A percentile compares a stretch with the other conserved stretches of the same genome.
Conservation (phyloP, 2,113 vertebrate genomes). For the Scalopus aquaticus region DNA sequence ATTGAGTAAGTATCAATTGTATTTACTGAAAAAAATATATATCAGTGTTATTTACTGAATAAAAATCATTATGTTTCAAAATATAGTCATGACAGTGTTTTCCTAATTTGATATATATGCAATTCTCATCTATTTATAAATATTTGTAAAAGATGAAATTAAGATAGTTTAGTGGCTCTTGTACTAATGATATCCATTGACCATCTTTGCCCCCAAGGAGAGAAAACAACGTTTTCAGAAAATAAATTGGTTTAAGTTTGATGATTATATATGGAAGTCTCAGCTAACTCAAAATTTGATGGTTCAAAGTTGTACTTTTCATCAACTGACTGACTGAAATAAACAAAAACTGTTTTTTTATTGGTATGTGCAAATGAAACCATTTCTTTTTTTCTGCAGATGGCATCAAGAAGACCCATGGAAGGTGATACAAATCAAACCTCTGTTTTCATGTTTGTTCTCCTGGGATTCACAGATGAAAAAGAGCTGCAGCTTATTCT, state of each 20-base stretch:
- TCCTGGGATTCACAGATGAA: slow-evolving; percentile 16
- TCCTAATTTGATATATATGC: background rate
- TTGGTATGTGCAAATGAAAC: background rate
- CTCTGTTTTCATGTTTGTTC: background rate
- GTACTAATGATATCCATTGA: background rate
- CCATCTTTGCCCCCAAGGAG: background rate
- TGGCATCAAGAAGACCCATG: background rate
- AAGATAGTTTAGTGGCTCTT: background rate
- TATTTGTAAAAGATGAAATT: background rate
- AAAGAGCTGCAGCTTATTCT: background rate
- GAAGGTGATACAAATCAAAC: background rate
- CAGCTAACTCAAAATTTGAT: background rate
- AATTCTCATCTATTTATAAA: background rate
- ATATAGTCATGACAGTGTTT: background rate
- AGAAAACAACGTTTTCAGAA: background rate
- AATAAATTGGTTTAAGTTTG: background rate
- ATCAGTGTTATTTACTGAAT: background rate
- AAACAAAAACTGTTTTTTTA: background rate
- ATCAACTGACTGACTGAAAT: background rate
- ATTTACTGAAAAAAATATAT: too few species aligned
- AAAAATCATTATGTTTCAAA: background rate
- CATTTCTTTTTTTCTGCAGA: background rate
- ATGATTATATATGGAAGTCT: background rate
- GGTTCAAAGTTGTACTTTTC: background rate
- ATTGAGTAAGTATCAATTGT: background rate